A percentile compares a stretch with the other conserved stretches of the same genome.
Conservation (phyloP, 2,888 invertebrate species). For the Subacronicta megacephala region DNA sequence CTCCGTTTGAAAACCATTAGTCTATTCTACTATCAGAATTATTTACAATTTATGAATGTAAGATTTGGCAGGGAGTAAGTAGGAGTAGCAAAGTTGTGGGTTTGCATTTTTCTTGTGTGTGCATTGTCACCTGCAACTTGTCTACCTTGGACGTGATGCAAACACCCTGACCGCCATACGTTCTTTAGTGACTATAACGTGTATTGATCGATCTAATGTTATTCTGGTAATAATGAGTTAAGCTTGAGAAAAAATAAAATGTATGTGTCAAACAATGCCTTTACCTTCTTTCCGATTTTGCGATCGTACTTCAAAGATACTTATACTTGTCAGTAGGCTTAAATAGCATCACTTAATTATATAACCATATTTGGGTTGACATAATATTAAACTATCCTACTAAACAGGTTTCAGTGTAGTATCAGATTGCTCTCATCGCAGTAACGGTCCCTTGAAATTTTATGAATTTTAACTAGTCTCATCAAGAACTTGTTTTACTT, state of each 20-base stretch:
- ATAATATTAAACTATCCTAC: constrained; percentile 26
- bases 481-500: constrained; percentile 56
- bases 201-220: constrained; percentile 12
- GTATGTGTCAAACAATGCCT: no score
- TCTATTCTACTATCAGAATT: background rate
- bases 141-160: constrained; percentile 34
- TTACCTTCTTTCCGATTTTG: no score
- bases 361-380: constrained; percentile 42
- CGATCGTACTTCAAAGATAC: no score
- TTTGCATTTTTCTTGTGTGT: constrained; percentile 13
- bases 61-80: constrained; percentile 8
- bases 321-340: no score
- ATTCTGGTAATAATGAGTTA: constrained; percentile 9
- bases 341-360: no score
- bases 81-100: constrained; percentile 11
- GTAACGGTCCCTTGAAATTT: constrained; percentile 60
- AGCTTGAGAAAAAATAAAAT: background rate
- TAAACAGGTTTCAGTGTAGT: constrained; percentile 66
- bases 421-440: constrained; percentile 50
- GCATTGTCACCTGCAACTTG: constrained; percentile 21
- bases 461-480: constrained; percentile 66
- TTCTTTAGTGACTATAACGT: constrained; percentile 10
- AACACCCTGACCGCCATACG: constrained; percentile 4
- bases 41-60: constrained; percentile 4
- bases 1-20: no score